These are phyloP conservation scores for Elegia similella DNA, from an alignment of 2,888 invertebrate species.

Conservation along the genomic window DNA sequence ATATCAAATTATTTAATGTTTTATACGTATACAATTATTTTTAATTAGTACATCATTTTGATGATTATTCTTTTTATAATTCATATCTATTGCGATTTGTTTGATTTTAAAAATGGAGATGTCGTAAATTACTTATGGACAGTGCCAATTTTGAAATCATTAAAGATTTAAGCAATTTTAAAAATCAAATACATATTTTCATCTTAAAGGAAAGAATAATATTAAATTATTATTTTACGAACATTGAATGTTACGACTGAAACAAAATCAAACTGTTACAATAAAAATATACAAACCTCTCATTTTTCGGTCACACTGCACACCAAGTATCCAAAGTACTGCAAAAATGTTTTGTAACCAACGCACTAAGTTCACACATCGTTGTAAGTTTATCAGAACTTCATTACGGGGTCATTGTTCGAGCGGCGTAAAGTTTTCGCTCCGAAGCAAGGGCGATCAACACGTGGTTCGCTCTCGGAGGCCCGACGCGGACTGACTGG, in stretches of 20 bases:
- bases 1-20: too few relatives aligned
- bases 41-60: too few relatives aligned
- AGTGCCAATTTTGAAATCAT: too few relatives aligned
- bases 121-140: too few relatives aligned
- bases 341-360: slow-evolving; percentile 33
- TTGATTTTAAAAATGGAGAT: too few relatives aligned
- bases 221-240: too few relatives aligned
- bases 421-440: slow-evolving; percentile 62
- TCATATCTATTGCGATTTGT: too few relatives aligned
- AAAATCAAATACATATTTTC: too few relatives aligned
- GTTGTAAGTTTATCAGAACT: slow-evolving; percentile 22
- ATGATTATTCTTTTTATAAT: too few relatives aligned
- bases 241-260: not conserved
- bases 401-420: slow-evolving; percentile 25
- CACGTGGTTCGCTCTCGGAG: slow-evolving; percentile 42
- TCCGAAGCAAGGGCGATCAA: slow-evolving; percentile 37
- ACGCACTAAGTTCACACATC: slow-evolving; percentile 45
- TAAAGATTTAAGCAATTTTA: too few relatives aligned
- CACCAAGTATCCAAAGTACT: slow-evolving; percentile 33
- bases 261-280: not conserved
- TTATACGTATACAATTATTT: too few relatives aligned
- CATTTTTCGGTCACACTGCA: slow-evolving; percentile 46
- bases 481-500: slow-evolving; percentile 41
- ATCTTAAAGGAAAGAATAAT: too few relatives aligned
- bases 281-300: slow-evolving; percentile 46